These are phyloP conservation scores for Hydriomena furcata DNA, from an alignment of 2,888 invertebrate genomes.

Conservation along the genomic window DNA sequence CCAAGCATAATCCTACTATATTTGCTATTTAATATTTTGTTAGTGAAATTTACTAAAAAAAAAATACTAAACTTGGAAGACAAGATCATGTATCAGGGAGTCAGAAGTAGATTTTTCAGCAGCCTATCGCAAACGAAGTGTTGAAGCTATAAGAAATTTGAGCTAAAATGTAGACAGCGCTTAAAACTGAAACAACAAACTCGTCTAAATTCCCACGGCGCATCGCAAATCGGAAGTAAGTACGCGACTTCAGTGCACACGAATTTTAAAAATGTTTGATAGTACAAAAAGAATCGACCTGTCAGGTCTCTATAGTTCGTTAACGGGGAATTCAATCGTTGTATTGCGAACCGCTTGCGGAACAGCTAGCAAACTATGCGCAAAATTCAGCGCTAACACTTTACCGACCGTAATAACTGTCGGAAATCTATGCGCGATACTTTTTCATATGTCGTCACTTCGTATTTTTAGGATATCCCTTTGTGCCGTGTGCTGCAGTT, in stretches of 20 bases:
- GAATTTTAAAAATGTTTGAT: slow-evolving; percentile 47
- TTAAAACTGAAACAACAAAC: too few relatives aligned
- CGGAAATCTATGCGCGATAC: slow-evolving; percentile 5
- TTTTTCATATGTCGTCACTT: slow-evolving; percentile 5
- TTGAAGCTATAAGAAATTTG: too few relatives aligned
- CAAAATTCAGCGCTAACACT: slow-evolving; percentile 10
- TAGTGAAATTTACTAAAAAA: too few relatives aligned
- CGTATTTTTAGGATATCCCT: not conserved
- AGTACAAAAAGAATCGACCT: slow-evolving; percentile 44
- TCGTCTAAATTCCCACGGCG: not conserved
- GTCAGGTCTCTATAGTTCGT: slow-evolving; percentile 58
- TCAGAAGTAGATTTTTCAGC: too few relatives aligned
- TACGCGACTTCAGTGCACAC: slow-evolving; percentile 21
- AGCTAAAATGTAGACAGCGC: too few relatives aligned
- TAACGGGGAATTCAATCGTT: slow-evolving; percentile 51
- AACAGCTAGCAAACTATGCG: slow-evolving; percentile 19
- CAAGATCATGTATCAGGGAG: too few relatives aligned
- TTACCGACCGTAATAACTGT: slow-evolving; percentile 7
- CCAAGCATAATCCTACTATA: too few relatives aligned
- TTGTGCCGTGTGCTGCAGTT: too few relatives aligned
- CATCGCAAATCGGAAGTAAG: slow-evolving; percentile 1
- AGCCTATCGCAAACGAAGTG: too few relatives aligned
- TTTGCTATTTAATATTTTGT: too few relatives aligned
- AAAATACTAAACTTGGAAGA: too few relatives aligned
- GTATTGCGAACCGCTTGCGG: slow-evolving; percentile 35